Base-by-base conservation (phyloP, 2,113 vertebrate species). In the Oncorhynchus mykiss region DNA sequence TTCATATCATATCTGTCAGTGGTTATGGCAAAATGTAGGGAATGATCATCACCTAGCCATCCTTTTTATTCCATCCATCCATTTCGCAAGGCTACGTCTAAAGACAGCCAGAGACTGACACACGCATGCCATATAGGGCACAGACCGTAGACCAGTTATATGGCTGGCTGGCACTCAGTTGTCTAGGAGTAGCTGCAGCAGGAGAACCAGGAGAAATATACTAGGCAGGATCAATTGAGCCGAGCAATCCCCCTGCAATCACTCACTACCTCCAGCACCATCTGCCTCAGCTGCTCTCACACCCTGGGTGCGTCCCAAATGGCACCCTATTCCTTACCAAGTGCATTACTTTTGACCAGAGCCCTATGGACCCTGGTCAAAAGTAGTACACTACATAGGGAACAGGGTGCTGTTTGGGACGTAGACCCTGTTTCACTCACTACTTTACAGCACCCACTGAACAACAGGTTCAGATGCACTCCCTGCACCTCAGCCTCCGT, bases 221-320 rank as follows among this genome's bases (percentile, higher is more conserved):
- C 78, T 54, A 62, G 84, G 81, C 84, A 76, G 54, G 77, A 91
- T 91, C 86, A 82, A 87, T 91, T 86, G 85, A 86, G 74, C 82
- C 73, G 79, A 75, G 66, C 67, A 72, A 72, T 82, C 78, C 86
- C 87, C 70, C 84, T 64, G 76, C 82, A 86, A 83, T 86, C 84
- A 85, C 79, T 72, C 76, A 70, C 80, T 78, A 85, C 85, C 86
- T 82, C 70, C 51, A 18, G 1, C 45, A 68, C 60, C 70, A 67
- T 67, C 84, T 82, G 74, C 75, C 71, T 67, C 68, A 67, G 77
- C 72, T 68, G 29, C 71, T 74, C 70, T 76, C 73, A 73, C 51
- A 62, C 80, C 77, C 75, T 14, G 77, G 0, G 0, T 4, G 13
- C 3, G 4, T 54, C 51, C 39, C 9, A 45, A 45, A 12, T 45